Base-by-base conservation (phyloP, 2,797 vertebrate genomes). In the Monodelphis domestica region DNA sequence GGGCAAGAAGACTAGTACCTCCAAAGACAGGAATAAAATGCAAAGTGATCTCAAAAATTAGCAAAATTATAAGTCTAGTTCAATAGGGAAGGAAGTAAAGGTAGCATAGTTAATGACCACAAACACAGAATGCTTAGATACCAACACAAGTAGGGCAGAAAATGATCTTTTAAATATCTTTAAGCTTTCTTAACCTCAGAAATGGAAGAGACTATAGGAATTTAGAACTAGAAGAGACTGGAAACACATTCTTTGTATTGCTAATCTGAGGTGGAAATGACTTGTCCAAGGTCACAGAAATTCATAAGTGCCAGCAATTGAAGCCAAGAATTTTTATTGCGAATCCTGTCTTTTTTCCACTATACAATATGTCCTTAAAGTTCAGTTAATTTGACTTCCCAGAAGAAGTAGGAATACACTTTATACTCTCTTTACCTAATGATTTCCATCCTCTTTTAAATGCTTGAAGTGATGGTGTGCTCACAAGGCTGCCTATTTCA, bases 11-110 rank as follows among this genome's bases (percentile, higher is more conserved):
- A 45, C 7, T 26, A 45, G 17, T 3, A 93, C 38, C 33, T 92
- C 50, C 7, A 91, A 94, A 92, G 54, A n/a, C 51, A 93, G 21
- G 21, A 89, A 89, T 91, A 93, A 93, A 95, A 89, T 88, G 53
- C 28, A 94, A 91, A 90, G 33, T 0, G 14, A 56, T 92, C 54
- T 87, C 26, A 24, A 94, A 93, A 93, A 53, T 52, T 59, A 30
- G 30, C 56, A 59, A 59, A 59, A 59, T n/a, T n/a, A 14, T 63
- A 15, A 57, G 10, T 63, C 12, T n/a, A 5, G 3, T 33, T 63
- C 33, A 63, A 63, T 5, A 63, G 33, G 33, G 4, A 63, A 2
- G 14, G 14, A 63, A 63, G 59, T 63, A 63, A 63, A 63, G 4
- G 59, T n/a, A 63, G 59, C 33, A 63, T n/a, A n/a, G 63, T 63